Conservation (phyloP, 2,113 vertebrate genomes). For the Odocoileus virginianus region DNA sequence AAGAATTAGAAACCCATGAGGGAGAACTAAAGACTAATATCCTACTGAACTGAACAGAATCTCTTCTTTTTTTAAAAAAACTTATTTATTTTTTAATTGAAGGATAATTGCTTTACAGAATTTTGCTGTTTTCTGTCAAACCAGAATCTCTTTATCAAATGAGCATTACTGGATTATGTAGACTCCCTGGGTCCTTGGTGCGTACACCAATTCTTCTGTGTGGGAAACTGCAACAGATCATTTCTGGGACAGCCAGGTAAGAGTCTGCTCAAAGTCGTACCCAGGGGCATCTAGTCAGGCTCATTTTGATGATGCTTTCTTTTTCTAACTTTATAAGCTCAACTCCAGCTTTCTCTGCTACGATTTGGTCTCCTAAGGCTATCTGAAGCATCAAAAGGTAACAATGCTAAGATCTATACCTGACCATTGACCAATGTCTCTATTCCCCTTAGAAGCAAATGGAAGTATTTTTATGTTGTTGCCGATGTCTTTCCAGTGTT, state of each 20-base stretch:
- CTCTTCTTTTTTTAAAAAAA: neutral
- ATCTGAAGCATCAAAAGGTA: slow-evolving; percentile 20
- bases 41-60: neutral
- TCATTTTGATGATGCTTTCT: neutral
- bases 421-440: neutral
- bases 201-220: neutral
- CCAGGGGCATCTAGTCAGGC: neutral
- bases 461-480: neutral
- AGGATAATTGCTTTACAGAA: neutral
- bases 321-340: slow-evolving; percentile 30
- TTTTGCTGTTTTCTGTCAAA: neutral
- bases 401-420: neutral
- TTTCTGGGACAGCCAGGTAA: slow-evolving; percentile 11
- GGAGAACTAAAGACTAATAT: neutral
- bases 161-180: neutral
- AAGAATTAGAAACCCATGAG: neutral
- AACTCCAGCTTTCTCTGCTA: neutral
- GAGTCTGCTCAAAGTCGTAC: neutral
- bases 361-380: neutral
- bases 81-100: neutral
- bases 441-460: neutral
- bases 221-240: neutral
- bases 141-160: neutral
- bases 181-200: neutral
- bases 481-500: neutral